Conservation (phyloP, 2,888 invertebrate genomes). For the Aspidiotus rigidus region DNA sequence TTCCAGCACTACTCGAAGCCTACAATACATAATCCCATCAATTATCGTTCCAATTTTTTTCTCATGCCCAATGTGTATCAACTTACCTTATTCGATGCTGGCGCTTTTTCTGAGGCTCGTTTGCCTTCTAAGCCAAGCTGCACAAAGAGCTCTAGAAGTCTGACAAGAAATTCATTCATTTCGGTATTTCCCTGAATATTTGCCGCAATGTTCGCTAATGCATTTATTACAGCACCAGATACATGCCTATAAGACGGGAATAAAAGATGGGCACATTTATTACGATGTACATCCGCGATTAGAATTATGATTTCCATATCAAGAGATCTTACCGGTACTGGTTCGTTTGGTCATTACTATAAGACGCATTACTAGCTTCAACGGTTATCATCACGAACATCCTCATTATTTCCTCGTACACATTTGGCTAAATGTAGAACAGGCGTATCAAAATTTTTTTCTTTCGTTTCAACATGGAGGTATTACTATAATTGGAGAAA, state of each 20-base stretch:
- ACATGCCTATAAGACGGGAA: slow-evolving; percentile 56
- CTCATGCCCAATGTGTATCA: neutral
- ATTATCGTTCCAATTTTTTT: neutral
- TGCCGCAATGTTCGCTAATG: slow-evolving; percentile 89
- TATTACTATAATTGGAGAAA: no score
- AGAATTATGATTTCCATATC: neutral
- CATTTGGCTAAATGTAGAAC: slow-evolving; percentile 44
- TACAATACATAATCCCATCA: slow-evolving; percentile 42
- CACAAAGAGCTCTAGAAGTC: slow-evolving; percentile 90
- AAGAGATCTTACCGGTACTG: slow-evolving; percentile 58
- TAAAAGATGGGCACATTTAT: neutral
- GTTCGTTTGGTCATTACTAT: slow-evolving; percentile 54
- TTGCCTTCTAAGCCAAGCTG: slow-evolving; percentile 96
- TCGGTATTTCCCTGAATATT: slow-evolving; percentile 81
- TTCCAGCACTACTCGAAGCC: slow-evolving; percentile 92
- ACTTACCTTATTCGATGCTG: slow-evolving; percentile 53
- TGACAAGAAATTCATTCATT: slow-evolving; percentile 73
- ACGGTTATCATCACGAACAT: slow-evolving; percentile 95
- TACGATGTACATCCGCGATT: neutral
- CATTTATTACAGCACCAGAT: slow-evolving; percentile 90
- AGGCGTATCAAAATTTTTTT: neutral
- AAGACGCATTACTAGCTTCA: slow-evolving; percentile 73
- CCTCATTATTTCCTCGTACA: slow-evolving; percentile 92
- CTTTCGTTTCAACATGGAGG: no score
- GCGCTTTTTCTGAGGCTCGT: slow-evolving; percentile 84